Evolutionary conservation across 2,797 vertebrate genomes (phyloP), one percentile per base, ranked within the genome.

Genomic region (Oophaga sylvatica): DNA sequence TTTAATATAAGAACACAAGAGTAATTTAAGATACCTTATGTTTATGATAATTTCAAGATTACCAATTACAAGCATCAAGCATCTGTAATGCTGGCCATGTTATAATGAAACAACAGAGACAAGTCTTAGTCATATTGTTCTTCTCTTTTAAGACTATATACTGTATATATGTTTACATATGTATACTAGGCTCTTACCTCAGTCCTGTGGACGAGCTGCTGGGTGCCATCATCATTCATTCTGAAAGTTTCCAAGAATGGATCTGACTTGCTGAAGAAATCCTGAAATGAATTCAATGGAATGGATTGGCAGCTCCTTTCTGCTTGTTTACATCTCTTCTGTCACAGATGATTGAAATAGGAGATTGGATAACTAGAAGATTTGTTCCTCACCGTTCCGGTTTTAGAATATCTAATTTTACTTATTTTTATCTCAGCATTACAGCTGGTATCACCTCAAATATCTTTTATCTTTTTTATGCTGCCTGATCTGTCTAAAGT

Each of bases 201-300:
- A 48, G 98, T 99, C 92, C 98, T 96, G 92, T 99, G 98, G 63
- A 99, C 98, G 0, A 99, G 97, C 31, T 99, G 99, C 87, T 97
- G 97, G 1, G 97, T 98, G 48, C 97, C 97, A 17, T 99, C 98
- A 87, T 99, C 96, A 45, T 99, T 99, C 94, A 99, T 95, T 89
- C 98, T 95, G 90, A 99, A 99, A 90, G 99, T 98, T 95, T 99
- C 98, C 94, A 99, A 95, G 92, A 99, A 99, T 59, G 98, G 98
- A 92, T 99, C 98, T 17, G 98, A 99, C 94, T 99, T 99, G 94
- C 98, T 99, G 96, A 99, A 99, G 95, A 99, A 99, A 94, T 99
- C 98, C 98, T 99, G 93, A 91, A 94, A 71, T 89, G 45, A 57
- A 12, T 12, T 75, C 26, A 26, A 26, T 26, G 26, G 26, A 26